Evolutionary conservation across 2,888 invertebrate species (phyloP).

Genomic region (Encarsia formosa): DNA sequence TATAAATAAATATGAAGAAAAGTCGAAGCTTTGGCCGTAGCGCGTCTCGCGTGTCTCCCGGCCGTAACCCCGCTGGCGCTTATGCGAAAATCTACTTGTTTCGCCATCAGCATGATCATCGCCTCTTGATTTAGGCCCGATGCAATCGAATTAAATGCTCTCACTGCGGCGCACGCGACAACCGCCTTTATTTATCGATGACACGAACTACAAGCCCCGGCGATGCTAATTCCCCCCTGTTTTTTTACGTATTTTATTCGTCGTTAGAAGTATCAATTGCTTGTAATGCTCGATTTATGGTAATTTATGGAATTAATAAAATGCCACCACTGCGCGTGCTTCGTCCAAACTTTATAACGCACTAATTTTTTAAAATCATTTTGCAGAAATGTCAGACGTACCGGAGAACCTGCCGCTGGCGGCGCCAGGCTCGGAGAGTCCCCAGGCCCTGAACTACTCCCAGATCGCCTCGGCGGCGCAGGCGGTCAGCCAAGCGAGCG

Average conservation of each 20-base stretch:
- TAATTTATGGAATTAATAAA: no score
- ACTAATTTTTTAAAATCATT: background rate
- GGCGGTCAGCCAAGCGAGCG: slow-evolving; percentile 21
- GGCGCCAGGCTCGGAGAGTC: slow-evolving; percentile 54
- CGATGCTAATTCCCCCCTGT: no score
- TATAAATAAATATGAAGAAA: no score
- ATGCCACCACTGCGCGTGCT: no score
- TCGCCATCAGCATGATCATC: no score
- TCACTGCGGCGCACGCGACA: background rate
- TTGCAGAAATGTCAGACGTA: slow-evolving; percentile 72
- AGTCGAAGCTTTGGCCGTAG: no score
- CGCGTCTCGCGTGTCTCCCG: slow-evolving; percentile 47
- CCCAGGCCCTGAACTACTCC: slow-evolving; percentile 79
- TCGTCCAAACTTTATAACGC: background rate
- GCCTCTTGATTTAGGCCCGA: slow-evolving; percentile 46
- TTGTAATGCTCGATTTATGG: no score
- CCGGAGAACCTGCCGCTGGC: slow-evolving; percentile 66
- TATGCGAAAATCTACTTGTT: slow-evolving; percentile 47
- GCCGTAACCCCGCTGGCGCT: slow-evolving; percentile 44
- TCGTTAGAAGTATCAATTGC: no score
- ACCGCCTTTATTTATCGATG: no score
- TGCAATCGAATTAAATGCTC: slow-evolving; percentile 43
- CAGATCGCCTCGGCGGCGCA: slow-evolving; percentile 63
- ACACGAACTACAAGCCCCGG: no score
- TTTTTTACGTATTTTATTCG: no score